Evolutionary conservation across 2,888 invertebrate species (phyloP).

Genomic region (Cosmia trapezina): DNA sequence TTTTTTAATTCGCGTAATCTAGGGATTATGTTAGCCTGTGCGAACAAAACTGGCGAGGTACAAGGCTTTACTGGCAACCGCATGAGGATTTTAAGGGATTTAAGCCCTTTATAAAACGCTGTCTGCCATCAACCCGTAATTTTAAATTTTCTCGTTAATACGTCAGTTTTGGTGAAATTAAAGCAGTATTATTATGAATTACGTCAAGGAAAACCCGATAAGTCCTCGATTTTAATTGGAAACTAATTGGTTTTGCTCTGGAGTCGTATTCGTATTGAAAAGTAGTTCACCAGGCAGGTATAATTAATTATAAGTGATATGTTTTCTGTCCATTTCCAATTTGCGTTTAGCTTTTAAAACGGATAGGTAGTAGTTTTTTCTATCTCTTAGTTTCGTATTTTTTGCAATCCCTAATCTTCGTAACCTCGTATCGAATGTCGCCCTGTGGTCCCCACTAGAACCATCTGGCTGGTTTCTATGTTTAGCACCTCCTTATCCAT

Average conservation of each 20-base stretch:
- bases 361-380: neutral
- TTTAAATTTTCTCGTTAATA: constrained; percentile 64
- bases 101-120: constrained; percentile 74
- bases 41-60: constrained; percentile 78
- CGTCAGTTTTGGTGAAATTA: constrained; percentile 55
- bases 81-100: constrained; percentile 82
- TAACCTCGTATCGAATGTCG: neutral
- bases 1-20: constrained; percentile 76
- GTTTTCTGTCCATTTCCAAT: constrained; percentile 14
- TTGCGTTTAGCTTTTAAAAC: constrained; percentile 2
- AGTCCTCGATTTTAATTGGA: constrained; percentile 57
- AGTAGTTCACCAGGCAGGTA: constrained; percentile 30
- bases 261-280: constrained; percentile 10
- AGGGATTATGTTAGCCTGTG: constrained; percentile 78
- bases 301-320: too few relatives aligned
- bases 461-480: constrained; percentile 49
- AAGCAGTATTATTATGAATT: constrained; percentile 41
- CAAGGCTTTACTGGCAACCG: constrained; percentile 80
- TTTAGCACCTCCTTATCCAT: constrained; percentile 46
- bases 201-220: constrained; percentile 46
- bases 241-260: constrained; percentile 46
- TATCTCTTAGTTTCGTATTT: neutral
- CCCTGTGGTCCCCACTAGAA: constrained; percentile 1
- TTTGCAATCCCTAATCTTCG: neutral
- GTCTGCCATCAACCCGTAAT: constrained; percentile 64